A percentile compares a stretch with the other conserved stretches of the same genome.
phyloP scores from a whole-genome alignment of 2,797 vertebrate species.

The Philypnodon macrostomus region DNA sequence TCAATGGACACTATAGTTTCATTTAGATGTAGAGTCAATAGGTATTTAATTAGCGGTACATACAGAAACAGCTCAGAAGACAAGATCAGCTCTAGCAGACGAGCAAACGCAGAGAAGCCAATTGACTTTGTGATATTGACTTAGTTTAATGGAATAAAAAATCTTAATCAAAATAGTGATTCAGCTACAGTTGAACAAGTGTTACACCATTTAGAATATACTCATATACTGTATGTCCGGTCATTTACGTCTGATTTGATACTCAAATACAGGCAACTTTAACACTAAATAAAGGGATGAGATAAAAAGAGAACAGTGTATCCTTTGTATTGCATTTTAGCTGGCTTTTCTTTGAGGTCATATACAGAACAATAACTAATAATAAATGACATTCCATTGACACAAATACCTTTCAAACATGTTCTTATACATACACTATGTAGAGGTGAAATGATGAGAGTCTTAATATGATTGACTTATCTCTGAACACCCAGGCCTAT shows the following conservation, averaged over 20 bases:
- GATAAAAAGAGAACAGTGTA: too few relatives aligned
- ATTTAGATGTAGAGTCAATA: slow-evolving; percentile 32
- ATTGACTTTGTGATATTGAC: neutral
- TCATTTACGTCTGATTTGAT: too few relatives aligned
- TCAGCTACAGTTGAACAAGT: too few relatives aligned
- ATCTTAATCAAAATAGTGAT: neutral
- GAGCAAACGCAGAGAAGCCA: neutral
- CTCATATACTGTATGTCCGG: too few relatives aligned
- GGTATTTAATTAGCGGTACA: slow-evolving; percentile 28
- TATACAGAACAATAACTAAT: too few relatives aligned
- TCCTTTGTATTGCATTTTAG: too few relatives aligned
- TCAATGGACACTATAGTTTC: slow-evolving; percentile 15
- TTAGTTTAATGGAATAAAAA: neutral
- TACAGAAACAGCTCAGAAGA: slow-evolving; percentile 20
- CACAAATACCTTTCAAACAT: too few relatives aligned
- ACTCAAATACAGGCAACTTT: too few relatives aligned
- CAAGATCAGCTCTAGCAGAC: slow-evolving; percentile 20
- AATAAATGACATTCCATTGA: too few relatives aligned
- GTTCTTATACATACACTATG: neutral
- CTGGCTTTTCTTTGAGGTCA: too few relatives aligned
- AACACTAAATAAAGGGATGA: too few relatives aligned
- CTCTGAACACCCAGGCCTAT: neutral
- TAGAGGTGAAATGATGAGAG: neutral
- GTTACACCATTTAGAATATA: neutral
- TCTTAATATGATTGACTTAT: neutral